Base-by-base conservation (phyloP, 2,113 vertebrate species). In the Macquaria ambigua region DNA sequence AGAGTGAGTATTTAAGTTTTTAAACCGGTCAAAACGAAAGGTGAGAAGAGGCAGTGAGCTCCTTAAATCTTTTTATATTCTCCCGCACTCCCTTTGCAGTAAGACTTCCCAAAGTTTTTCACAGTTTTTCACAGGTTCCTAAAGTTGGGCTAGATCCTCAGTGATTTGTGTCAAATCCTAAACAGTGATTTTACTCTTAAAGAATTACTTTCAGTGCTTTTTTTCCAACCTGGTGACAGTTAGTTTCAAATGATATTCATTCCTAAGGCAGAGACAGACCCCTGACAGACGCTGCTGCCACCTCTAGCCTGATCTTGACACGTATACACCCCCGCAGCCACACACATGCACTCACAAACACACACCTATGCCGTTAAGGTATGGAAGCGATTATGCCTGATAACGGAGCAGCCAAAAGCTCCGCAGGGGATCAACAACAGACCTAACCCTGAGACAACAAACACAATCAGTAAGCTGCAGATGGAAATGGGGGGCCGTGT, bases 351-450 rank as follows among this genome's bases (percentile, higher is more conserved):
- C 78, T 41, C 84, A 59, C 83, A 82, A 18, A 83, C 85, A 74
- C 89, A 89, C 85, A 82, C 87, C 82, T 89, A 77, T 74, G 77
- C 79, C 61, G 82, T 85, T 66, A 86, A 84, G 80, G 90, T 86
- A 95, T 95, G 94, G 94, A 92, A 95, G 88, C 58, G 82, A 95
- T 95, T 95, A 95, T 82, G 84, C 74, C 9, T 85, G 94, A 93
- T 92, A 95, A 92, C 81, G 85, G 74, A 83, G 86, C 74, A 69
- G 87, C 83, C 86, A 58, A 92, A 89, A 79, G 82, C 88, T 88
- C 93, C 16, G 82, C 89, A 23, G 92, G 92, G 91, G 89, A 89
- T 92, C 93, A 86, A 89, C 94, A 95, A 93, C 94, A 92, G 87
- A 91, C 90, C 89, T 59, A 90, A 89, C 90, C 70, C 93, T 90